Percentiles rank a stretch among this genome's conserved stretches.
These are phyloP conservation scores for Noctua comes DNA, from an alignment of 2,888 invertebrate genomes.

Conservation along the genomic window DNA sequence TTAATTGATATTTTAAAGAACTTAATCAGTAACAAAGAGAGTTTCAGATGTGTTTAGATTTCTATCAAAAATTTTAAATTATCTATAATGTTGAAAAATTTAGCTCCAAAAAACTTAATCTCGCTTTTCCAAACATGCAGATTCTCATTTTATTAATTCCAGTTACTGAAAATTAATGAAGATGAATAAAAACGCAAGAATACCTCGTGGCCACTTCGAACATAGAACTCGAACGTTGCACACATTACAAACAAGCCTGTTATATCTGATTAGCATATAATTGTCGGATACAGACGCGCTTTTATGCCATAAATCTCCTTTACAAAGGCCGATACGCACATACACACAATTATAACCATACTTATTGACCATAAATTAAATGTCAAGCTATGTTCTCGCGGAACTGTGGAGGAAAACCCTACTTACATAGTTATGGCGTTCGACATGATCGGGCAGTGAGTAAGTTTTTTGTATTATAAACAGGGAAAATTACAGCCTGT, in stretches of 20 bases:
- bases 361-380: slow-evolving; percentile 68
- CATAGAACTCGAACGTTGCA: slow-evolving; percentile 36
- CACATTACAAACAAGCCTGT: slow-evolving; percentile 54
- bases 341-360: slow-evolving; percentile 59
- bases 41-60: background rate
- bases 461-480: slow-evolving; percentile 24
- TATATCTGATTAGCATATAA: slow-evolving; percentile 83
- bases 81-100: background rate
- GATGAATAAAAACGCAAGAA: slow-evolving; percentile 4
- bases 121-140: too few species aligned
- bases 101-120: background rate
- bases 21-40: background rate
- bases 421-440: slow-evolving; percentile 46
- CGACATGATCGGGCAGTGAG: slow-evolving; percentile 43
- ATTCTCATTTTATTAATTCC: background rate
- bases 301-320: slow-evolving; percentile 81
- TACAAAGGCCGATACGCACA: slow-evolving; percentile 74
- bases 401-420: slow-evolving; percentile 68
- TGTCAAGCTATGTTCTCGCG: slow-evolving; percentile 53
- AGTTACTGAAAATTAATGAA: slow-evolving; percentile 3
- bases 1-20: slow-evolving; percentile 38
- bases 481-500: slow-evolving; percentile 47
- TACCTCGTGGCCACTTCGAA: slow-evolving; percentile 32
- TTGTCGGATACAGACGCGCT: slow-evolving; percentile 81
- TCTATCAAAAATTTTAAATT: too few species aligned